Conservation (phyloP, 2,113 vertebrate genomes). For the Synchiropus splendidus region DNA sequence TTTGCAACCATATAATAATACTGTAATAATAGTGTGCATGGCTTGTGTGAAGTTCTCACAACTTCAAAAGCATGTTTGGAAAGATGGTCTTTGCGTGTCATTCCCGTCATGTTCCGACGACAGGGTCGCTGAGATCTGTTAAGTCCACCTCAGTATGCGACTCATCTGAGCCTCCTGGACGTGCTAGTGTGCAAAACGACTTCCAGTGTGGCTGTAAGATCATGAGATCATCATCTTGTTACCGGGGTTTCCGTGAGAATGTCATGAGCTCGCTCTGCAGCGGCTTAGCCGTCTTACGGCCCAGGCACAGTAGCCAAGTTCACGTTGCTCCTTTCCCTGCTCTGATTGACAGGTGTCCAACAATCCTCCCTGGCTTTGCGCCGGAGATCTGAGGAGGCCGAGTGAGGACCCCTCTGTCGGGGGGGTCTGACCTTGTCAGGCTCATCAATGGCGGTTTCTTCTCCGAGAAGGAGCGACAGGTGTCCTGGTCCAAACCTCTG, state of each 20-base stretch:
- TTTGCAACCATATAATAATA: too few relatives aligned
- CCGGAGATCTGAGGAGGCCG: constrained; percentile 56
- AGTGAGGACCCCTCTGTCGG: constrained; percentile 27
- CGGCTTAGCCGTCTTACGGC: constrained; percentile 41
- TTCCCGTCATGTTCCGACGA: too few relatives aligned
- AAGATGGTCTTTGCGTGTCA: too few relatives aligned
- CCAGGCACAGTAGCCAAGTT: constrained; percentile 44
- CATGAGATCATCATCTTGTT: constrained; percentile 58
- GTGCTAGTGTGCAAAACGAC: constrained; percentile 50
- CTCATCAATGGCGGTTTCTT: constrained; percentile 52
- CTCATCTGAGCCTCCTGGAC: constrained; percentile 22
- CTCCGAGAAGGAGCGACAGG: constrained; percentile 56
- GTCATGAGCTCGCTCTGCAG: constrained; percentile 29
- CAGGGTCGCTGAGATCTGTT: too few relatives aligned
- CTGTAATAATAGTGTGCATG: too few relatives aligned
- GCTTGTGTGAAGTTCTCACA: too few relatives aligned
- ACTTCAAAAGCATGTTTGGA: too few relatives aligned
- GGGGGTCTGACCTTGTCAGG: constrained; percentile 36
- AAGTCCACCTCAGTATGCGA: constrained; percentile 3
- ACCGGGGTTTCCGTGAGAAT: constrained; percentile 54
- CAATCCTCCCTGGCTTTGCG: constrained; percentile 60
- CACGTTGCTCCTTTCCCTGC: constrained; percentile 22
- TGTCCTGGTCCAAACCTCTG: constrained; percentile 46
- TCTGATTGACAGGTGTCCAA: constrained; percentile 68
- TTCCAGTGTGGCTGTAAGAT: constrained; percentile 39